A percentile compares a stretch with the other conserved stretches of the same genome.
phyloP scores from a whole-genome alignment of 2,113 vertebrate species.

The Dipodomys ordii region DNA sequence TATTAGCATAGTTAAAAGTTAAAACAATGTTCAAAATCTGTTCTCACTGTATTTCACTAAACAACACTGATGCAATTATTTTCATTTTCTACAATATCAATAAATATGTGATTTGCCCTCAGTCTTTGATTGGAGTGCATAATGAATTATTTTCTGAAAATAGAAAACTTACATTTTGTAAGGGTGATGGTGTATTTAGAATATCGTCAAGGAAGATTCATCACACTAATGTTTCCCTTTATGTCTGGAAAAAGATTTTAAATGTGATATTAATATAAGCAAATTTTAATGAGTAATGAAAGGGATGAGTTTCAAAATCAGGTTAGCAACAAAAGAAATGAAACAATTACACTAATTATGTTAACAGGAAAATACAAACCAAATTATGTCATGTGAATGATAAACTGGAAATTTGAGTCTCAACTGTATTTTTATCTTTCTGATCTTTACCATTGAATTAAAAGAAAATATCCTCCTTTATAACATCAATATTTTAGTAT shows the following conservation, averaged over 20 bases:
- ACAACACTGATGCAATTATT: background rate
- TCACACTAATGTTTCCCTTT: background rate
- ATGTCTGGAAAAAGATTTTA: background rate
- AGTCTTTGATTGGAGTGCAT: background rate
- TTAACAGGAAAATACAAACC: background rate
- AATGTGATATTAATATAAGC: background rate
- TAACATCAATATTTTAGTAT: background rate
- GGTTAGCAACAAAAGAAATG: background rate
- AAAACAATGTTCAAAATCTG: background rate
- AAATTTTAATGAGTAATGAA: background rate
- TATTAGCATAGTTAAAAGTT: background rate
- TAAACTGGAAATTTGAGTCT: background rate
- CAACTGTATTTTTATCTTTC: background rate
- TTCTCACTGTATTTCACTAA: background rate
- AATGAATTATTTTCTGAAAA: background rate
- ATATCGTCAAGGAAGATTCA: background rate
- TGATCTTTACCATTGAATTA: background rate
- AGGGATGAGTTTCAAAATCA: background rate
- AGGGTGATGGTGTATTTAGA: background rate
- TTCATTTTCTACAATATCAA: background rate
- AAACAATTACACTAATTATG: background rate
- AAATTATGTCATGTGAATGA: background rate
- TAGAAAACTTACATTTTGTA: background rate
- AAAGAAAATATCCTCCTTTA: background rate
- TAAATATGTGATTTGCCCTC: background rate